Percentiles rank a stretch among this genome's conserved stretches.
These are phyloP conservation scores for Anorthoa munda DNA, from an alignment of 2,888 invertebrate genomes.

Conservation along the genomic window DNA sequence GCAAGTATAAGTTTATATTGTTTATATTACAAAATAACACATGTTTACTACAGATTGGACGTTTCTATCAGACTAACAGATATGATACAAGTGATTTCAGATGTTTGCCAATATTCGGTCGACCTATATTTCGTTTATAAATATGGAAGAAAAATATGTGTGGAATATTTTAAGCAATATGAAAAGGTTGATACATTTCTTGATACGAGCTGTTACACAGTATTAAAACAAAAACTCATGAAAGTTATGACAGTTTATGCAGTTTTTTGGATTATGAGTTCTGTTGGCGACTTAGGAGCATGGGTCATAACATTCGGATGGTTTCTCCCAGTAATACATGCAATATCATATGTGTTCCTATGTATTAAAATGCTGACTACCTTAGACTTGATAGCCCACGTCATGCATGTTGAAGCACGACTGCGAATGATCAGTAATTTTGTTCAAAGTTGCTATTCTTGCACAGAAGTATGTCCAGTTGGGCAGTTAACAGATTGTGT, in stretches of 20 bases:
- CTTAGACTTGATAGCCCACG: conserved; percentile 79
- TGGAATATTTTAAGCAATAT: conserved; percentile 79
- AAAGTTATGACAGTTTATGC: conserved; percentile 70
- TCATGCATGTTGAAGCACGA: conserved; percentile 78
- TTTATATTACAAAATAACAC: conserved; percentile 75
- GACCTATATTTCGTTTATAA: conserved; percentile 80
- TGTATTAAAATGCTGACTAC: conserved; percentile 82
- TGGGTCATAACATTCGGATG: conserved; percentile 77
- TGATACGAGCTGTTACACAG: conserved; percentile 67
- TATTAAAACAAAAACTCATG: conserved; percentile 70
- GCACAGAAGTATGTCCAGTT: conserved; percentile 56
- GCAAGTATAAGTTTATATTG: conserved; percentile 69
- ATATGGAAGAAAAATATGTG: conserved; percentile 75
- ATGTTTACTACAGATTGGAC: conserved; percentile 68
- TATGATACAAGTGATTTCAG: conserved; percentile 76
- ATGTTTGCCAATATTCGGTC: conserved; percentile 77
- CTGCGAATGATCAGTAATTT: conserved; percentile 75
- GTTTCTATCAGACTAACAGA: conserved; percentile 80
- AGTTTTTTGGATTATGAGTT: conserved; percentile 73
- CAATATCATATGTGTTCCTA: conserved; percentile 76
- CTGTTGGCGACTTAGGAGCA: conserved; percentile 74
- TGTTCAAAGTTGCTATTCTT: conserved; percentile 70
- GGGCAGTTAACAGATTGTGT: conserved; percentile 64
- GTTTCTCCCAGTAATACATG: conserved; percentile 69
- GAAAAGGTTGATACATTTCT: conserved; percentile 77